A percentile compares a stretch with the other conserved stretches of the same genome.
Evolutionary conservation across 1,140 invertebrate species (phyloP).

Genomic region (Leptinotarsa texana): DNA sequence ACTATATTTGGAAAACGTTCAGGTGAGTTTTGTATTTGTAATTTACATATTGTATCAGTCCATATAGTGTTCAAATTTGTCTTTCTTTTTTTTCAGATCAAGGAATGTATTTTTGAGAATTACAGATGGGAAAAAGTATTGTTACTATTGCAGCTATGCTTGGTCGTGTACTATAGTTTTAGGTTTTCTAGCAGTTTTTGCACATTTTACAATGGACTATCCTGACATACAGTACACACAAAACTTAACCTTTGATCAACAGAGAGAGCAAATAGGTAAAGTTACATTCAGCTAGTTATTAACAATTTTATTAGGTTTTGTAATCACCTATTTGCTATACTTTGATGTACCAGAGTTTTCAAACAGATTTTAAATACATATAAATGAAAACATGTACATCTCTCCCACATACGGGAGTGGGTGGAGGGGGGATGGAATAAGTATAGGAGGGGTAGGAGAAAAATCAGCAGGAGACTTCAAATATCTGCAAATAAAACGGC

Average conservation of each 20-base stretch:
- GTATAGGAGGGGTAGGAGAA: no score
- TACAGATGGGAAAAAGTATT: conserved; percentile 81
- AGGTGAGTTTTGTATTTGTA: conserved; percentile 56
- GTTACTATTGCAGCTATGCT: conserved; percentile 80
- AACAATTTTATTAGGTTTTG: no score
- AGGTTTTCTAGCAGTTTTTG: conserved; percentile 73
- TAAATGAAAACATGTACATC: no score
- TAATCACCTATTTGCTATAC: no score
- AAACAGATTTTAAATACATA: no score
- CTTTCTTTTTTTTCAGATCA: conserved; percentile 60
- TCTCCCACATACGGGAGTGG: no score
- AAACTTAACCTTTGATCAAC: conserved; percentile 42
- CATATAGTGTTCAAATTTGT: no score
- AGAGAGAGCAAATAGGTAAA: conserved; percentile 68
- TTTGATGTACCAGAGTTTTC: no score
- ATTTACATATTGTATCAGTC: no score
- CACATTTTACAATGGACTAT: conserved; percentile 78
- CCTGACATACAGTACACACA: conserved; percentile 54
- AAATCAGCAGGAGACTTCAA: no score
- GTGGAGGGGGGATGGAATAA: no score
- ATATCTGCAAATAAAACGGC: no score
- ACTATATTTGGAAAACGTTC: conserved; percentile 85
- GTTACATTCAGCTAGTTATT: conserved; percentile 15
- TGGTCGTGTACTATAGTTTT: conserved; percentile 74
- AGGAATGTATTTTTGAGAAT: conserved; percentile 80